A percentile compares a stretch with the other conserved stretches of the same genome.
Evolutionary conservation across 1,140 invertebrate species (phyloP).

Genomic region (Temnothorax nylanderi): DNA sequence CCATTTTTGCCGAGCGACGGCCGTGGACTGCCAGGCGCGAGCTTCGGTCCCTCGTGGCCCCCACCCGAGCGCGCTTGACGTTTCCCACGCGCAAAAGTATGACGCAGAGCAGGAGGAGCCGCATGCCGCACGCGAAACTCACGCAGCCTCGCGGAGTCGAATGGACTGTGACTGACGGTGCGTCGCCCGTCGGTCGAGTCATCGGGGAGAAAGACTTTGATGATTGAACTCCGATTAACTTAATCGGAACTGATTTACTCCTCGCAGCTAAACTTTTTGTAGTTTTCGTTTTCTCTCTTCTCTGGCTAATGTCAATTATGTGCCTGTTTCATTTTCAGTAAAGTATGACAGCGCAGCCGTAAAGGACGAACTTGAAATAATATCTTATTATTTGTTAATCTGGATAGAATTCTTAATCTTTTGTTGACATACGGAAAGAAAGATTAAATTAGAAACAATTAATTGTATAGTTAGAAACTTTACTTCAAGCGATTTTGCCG

Average conservation of each 20-base stretch:
- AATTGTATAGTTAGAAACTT: background rate
- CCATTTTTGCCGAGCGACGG: slow-evolving; percentile 86
- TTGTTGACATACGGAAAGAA: background rate
- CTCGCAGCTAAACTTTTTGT: background rate
- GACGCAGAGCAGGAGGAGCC: background rate
- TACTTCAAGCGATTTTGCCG: background rate
- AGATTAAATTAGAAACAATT: background rate
- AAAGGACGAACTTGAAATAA: background rate
- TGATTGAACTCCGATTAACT: background rate
- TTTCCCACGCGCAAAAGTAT: slow-evolving; percentile 46
- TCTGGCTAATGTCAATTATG: background rate
- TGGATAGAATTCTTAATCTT: background rate
- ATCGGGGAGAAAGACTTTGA: too few relatives aligned
- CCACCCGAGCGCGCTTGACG: slow-evolving; percentile 64
- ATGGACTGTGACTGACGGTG: background rate
- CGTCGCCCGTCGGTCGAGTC: background rate
- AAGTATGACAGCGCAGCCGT: background rate
- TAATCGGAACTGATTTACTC: background rate
- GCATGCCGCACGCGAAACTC: slow-evolving; percentile 51
- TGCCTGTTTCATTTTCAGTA: background rate
- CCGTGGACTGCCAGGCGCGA: slow-evolving; percentile 74
- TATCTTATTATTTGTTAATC: background rate
- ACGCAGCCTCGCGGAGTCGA: background rate
- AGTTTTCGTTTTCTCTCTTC: background rate
- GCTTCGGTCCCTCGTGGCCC: slow-evolving; percentile 65